These are phyloP conservation scores for Heliothis virescens DNA, from an alignment of 1,140 invertebrate genomes.

Conservation along the genomic window DNA sequence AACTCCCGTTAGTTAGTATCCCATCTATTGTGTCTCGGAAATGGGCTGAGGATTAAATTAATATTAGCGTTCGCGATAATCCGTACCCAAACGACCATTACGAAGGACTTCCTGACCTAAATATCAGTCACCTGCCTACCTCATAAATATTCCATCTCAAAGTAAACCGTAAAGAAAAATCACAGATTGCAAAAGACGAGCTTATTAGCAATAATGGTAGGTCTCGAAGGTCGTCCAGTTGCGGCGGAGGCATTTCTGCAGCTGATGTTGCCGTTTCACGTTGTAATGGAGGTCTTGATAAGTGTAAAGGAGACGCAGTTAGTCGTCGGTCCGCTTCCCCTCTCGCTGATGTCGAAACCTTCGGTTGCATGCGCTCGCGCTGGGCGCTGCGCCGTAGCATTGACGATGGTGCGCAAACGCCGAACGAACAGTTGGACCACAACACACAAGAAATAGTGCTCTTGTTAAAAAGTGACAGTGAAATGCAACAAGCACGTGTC, in stretches of 20 bases:
- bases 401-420: slow-evolving; percentile 61
- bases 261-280: slow-evolving; percentile 59
- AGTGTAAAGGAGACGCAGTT: slow-evolving; percentile 63
- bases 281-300: background rate
- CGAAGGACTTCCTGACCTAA: background rate
- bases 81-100: background rate
- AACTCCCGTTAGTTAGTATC: background rate
- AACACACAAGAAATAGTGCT: slow-evolving; percentile 69
- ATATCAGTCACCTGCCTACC: slow-evolving; percentile 21
- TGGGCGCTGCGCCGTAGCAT: slow-evolving; percentile 48
- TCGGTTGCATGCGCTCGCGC: slow-evolving; percentile 73
- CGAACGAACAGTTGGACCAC: slow-evolving; percentile 54
- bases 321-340: slow-evolving; percentile 62
- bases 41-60: slow-evolving; percentile 23
- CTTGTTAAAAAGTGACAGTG: slow-evolving; percentile 77
- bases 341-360: slow-evolving; percentile 76
- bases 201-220: slow-evolving; percentile 81
- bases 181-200: slow-evolving; percentile 75
- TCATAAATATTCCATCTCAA: slow-evolving; percentile 40
- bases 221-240: slow-evolving; percentile 78
- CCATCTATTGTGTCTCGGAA: slow-evolving; percentile 7
- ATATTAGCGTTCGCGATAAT: slow-evolving; percentile 16
- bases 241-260: slow-evolving; percentile 61
- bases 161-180: slow-evolving; percentile 56
- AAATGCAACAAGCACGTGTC: slow-evolving; percentile 64